Base-by-base conservation (phyloP, 1,140 invertebrate species). In the Drosophila ambigua region DNA sequence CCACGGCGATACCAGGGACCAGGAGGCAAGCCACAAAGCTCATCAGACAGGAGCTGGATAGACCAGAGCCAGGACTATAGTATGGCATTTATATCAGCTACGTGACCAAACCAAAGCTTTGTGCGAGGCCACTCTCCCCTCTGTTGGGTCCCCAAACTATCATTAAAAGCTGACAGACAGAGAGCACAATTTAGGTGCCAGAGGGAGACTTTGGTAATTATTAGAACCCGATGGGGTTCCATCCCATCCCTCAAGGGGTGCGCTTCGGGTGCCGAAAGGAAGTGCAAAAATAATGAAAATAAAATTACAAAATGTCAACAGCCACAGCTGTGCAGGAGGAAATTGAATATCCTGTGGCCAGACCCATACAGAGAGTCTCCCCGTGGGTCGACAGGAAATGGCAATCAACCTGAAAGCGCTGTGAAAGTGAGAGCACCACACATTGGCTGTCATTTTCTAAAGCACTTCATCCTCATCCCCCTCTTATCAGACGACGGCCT, bases 271-370 rank as follows among this genome's bases (percentile, higher is more conserved):
- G 43, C 15, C 59, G 59, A 55, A 53, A 54, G 48, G 55, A 53
- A 39, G 41, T 76, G 45, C 58, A 58, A 58, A 62, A 67, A 66
- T 73, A 64, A 60, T 53, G 71, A 54, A 45, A 67, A 82, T 66
- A 63, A 74, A 75, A 75, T 74, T 52, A 60, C 72, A 67, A 75
- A 75, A 60, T 39, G 71, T 49, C 35, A 57, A 52, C 49, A 61
- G 35, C 35, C 31, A 1, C 11, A 16, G 39, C 6, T 7, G 9
- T 20, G 20, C 35, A 31, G 35, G 35, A 49, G 82, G 81, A 87
- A 84, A 84, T 84, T 71, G 67, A 87, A 84, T 81, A 87, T 84
- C 81, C 81, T 84, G 73, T 35, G 45, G 35, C 51, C 28, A 23
- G 39, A 23, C 15, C 0, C 44, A 20, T 2, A 8, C 44, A 15